These are phyloP conservation scores for Psilopogon haemacephalus DNA, from an alignment of 2,113 vertebrate genomes.

Conservation along the genomic window DNA sequence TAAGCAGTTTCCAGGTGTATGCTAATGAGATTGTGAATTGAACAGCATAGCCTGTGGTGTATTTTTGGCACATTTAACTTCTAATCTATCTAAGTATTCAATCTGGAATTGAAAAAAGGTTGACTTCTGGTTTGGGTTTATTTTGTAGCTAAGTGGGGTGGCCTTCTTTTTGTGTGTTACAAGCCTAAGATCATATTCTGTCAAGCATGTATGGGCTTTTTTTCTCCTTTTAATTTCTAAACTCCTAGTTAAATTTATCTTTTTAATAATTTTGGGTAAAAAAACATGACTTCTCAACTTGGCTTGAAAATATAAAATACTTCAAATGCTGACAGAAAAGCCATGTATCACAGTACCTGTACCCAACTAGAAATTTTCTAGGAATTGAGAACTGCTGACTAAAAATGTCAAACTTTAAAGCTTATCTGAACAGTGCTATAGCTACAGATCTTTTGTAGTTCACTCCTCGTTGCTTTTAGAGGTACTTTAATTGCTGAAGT, in stretches of 20 bases:
- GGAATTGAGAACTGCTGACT: not conserved
- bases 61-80: not conserved
- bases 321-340: not conserved
- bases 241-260: not conserved
- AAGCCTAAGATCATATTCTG: not conserved
- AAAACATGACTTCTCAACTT: not conserved
- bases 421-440: not conserved
- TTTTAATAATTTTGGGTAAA: not conserved
- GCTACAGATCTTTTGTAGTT: not conserved
- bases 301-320: not conserved
- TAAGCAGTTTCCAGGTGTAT: not conserved
- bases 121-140: not conserved
- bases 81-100: not conserved
- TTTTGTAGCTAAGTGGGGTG: not conserved
- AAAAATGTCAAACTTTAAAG: conserved; percentile 4
- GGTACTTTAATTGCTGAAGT: not conserved
- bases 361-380: not conserved
- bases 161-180: accelerated
- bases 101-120: not conserved
- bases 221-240: not conserved
- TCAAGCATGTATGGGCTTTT: not conserved
- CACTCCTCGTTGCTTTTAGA: not conserved
- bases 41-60: not conserved
- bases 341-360: not conserved
- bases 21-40: not conserved